Evolutionary conservation across 2,888 invertebrate species (phyloP).

Genomic region (Apotomis turbidana): DNA sequence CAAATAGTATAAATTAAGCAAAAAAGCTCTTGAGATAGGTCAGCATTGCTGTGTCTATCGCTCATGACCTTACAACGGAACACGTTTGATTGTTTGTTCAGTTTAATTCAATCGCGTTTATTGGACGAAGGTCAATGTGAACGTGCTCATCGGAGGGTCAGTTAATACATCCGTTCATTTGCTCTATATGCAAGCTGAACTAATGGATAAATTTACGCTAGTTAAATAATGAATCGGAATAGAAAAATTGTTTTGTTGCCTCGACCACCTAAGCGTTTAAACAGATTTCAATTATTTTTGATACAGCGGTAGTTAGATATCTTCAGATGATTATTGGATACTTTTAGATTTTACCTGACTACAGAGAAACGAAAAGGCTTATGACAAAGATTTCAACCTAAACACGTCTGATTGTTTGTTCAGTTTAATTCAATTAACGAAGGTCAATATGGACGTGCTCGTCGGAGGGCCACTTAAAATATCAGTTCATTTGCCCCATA

Average conservation of each 20-base stretch:
- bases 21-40: too few species aligned
- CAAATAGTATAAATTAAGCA: too few species aligned
- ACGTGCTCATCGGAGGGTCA: constrained; percentile 12
- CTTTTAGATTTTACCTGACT: too few species aligned
- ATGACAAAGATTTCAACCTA: too few species aligned
- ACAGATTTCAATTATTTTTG: too few species aligned
- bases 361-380: too few species aligned
- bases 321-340: too few species aligned
- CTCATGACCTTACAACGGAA: neutral
- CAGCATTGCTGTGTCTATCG: too few species aligned
- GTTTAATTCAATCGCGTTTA: constrained; percentile 14
- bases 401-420: neutral
- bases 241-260: neutral
- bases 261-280: too few species aligned
- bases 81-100: constrained; percentile 3
- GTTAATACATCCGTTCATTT: constrained; percentile 11
- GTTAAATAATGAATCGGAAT: neutral
- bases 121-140: constrained; percentile 11
- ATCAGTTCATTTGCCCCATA: constrained; percentile 4
- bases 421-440: constrained; percentile 10
- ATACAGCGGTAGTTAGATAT: too few species aligned
- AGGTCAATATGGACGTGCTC: constrained; percentile 20
- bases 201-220: too few species aligned
- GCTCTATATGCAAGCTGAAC: neutral
- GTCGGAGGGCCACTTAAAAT: constrained; percentile 5